A percentile compares a stretch with the other conserved stretches of the same genome.
phyloP scores from a whole-genome alignment of 1,140 invertebrate species.

The Dryas iulia region DNA sequence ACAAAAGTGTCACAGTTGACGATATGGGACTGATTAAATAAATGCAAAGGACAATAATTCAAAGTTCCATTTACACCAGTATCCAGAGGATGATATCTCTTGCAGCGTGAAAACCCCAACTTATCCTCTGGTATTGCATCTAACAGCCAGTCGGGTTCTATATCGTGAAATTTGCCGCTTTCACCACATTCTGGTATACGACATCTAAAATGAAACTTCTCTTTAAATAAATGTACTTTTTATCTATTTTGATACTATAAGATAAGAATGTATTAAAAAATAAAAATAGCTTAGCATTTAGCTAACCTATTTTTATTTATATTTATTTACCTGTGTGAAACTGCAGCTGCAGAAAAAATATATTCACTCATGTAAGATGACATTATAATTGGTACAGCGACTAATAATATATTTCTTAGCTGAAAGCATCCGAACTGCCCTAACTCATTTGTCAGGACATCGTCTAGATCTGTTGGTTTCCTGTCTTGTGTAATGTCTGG shows the following conservation, averaged over 20 bases:
- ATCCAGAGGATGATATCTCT: constrained; percentile 27
- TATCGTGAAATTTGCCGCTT: constrained; percentile 45
- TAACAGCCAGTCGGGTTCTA: constrained; percentile 77
- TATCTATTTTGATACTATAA: background rate
- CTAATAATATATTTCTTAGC: constrained; percentile 74
- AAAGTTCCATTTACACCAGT: constrained; percentile 28
- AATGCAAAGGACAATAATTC: constrained; percentile 28
- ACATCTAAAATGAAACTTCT: constrained; percentile 76
- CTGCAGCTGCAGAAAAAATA: constrained; percentile 81
- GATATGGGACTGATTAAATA: constrained; percentile 44
- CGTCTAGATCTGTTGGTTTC: constrained; percentile 52
- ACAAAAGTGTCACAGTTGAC: constrained; percentile 39
- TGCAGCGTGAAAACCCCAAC: constrained; percentile 37
- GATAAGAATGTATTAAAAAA: no score
- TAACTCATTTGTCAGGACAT: constrained; percentile 65
- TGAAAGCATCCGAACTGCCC: constrained; percentile 83
- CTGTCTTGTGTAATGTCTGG: background rate
- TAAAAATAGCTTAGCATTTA: no score
- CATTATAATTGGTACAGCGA: constrained; percentile 80
- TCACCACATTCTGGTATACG: constrained; percentile 84
- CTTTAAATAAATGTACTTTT: background rate
- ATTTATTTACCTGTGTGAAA: constrained; percentile 79
- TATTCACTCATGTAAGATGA: constrained; percentile 80
- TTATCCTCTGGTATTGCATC: constrained; percentile 71
- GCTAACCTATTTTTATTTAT: background rate